Percentiles rank a stretch among this genome's conserved stretches.
Conservation (phyloP, 2,113 vertebrate species). For the Willisornis vidua region DNA sequence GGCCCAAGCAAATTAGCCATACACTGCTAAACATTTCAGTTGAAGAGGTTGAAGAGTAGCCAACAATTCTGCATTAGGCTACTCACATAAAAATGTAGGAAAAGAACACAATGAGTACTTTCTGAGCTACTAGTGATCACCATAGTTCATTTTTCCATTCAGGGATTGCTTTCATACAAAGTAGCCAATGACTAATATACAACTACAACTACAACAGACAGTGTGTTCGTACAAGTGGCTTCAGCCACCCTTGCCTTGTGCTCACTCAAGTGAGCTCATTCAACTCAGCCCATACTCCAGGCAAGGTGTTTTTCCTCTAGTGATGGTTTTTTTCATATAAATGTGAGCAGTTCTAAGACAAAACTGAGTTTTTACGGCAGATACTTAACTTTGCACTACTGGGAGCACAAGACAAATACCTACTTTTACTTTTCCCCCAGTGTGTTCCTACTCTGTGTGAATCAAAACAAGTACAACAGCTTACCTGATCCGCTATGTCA, state of each 20-base stretch:
- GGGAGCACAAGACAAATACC: neutral
- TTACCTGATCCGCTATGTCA: conserved; percentile 87
- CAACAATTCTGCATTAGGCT: neutral
- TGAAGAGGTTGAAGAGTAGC: neutral
- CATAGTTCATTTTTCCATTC: neutral
- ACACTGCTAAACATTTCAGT: neutral
- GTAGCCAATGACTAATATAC: neutral
- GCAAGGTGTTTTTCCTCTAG: neutral
- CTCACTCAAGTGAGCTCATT: neutral
- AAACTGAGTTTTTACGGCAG: neutral
- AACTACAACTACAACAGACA: neutral
- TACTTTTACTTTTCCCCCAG: neutral
- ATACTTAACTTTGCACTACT: neutral
- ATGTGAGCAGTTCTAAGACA: neutral
- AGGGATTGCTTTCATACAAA: neutral
- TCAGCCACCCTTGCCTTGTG: neutral
- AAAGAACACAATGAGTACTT: neutral
- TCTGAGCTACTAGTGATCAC: neutral
- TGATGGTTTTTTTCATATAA: neutral
- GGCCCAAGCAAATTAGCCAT: neutral
- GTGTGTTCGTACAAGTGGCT: neutral
- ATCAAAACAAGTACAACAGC: neutral
- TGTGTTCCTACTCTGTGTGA: neutral
- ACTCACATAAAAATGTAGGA: neutral
- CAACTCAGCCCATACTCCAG: neutral